phyloP scores from a whole-genome alignment of 2,888 invertebrate species.

The Ochropleura plecta region DNA sequence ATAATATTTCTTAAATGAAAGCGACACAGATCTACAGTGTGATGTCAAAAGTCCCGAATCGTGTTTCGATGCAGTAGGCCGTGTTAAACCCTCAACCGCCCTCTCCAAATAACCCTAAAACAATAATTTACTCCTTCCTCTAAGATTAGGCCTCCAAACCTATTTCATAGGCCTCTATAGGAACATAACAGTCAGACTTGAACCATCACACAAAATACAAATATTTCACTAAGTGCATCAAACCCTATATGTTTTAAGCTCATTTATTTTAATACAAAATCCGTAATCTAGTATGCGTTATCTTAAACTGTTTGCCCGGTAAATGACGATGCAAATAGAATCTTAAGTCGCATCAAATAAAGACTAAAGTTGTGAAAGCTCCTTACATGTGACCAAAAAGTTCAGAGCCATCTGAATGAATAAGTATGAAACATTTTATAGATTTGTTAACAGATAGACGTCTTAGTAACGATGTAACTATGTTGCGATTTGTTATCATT shows the following conservation, averaged over 20 bases:
- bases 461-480: slow-evolving; percentile 24
- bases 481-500: slow-evolving; percentile 35
- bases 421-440: slow-evolving; percentile 44
- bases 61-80: slow-evolving; percentile 48
- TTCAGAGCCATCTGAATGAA: background rate
- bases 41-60: slow-evolving; percentile 30
- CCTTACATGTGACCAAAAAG: background rate
- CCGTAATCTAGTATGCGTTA: slow-evolving; percentile 38
- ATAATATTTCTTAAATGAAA: slow-evolving; percentile 26
- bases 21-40: slow-evolving; percentile 34
- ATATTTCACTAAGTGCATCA: slow-evolving; percentile 60
- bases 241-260: slow-evolving; percentile 64
- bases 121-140: slow-evolving; percentile 54
- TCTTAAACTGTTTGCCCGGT: slow-evolving; percentile 13
- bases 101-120: slow-evolving; percentile 49
- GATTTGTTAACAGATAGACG: slow-evolving; percentile 40
- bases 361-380: background rate
- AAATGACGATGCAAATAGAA: background rate
- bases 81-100: slow-evolving; percentile 25
- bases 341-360: background rate
- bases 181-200: slow-evolving; percentile 66
- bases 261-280: slow-evolving; percentile 61
- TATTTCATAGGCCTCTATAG: slow-evolving; percentile 66
- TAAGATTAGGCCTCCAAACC: slow-evolving; percentile 58
- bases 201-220: slow-evolving; percentile 60